These are phyloP conservation scores for Zele albiditarsus DNA, from an alignment of 2,888 invertebrate species.

Conservation along the genomic window DNA sequence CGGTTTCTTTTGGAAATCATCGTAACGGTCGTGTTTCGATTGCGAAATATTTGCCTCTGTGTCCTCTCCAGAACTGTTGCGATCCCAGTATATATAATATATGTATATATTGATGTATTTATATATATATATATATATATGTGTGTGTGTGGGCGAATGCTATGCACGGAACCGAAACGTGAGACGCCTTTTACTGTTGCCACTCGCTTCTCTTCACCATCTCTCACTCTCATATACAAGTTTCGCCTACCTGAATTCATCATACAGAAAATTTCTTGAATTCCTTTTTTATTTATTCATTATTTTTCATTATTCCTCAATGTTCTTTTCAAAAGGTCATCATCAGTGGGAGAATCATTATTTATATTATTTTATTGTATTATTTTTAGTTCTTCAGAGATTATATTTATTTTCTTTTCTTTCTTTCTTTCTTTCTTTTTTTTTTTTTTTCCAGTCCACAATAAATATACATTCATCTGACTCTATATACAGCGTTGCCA, in stretches of 20 bases:
- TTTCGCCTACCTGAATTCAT: slow-evolving; percentile 46
- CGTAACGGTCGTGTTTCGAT: slow-evolving; percentile 31
- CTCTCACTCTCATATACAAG: slow-evolving; percentile 27
- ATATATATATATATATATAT: not conserved
- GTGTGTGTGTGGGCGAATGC: slow-evolving; percentile 30
- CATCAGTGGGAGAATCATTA: slow-evolving; percentile 6
- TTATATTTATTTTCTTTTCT: not conserved
- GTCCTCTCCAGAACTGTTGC: slow-evolving; percentile 18
- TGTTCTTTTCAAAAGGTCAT: not conserved
- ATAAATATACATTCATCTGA: slow-evolving; percentile 24
- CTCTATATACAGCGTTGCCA: not conserved
- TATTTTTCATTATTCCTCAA: slow-evolving; percentile 7
- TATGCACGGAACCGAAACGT: slow-evolving; percentile 34
- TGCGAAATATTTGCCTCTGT: slow-evolving; percentile 32
- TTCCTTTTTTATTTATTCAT: not conserved
- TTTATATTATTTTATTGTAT: not conserved
- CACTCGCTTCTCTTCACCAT: slow-evolving; percentile 13
- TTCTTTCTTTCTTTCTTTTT: not conserved
- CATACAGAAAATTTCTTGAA: slow-evolving; percentile 21
- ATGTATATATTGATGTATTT: not conserved
- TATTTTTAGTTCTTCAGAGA: not conserved
- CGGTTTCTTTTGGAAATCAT: slow-evolving; percentile 34
- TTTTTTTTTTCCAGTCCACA: not conserved
- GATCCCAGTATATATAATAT: not conserved
- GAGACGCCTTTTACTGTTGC: slow-evolving; percentile 25